Evolutionary conservation across 2,888 invertebrate genomes (phyloP).

Genomic region (Epistrophe grossulariae): DNA sequence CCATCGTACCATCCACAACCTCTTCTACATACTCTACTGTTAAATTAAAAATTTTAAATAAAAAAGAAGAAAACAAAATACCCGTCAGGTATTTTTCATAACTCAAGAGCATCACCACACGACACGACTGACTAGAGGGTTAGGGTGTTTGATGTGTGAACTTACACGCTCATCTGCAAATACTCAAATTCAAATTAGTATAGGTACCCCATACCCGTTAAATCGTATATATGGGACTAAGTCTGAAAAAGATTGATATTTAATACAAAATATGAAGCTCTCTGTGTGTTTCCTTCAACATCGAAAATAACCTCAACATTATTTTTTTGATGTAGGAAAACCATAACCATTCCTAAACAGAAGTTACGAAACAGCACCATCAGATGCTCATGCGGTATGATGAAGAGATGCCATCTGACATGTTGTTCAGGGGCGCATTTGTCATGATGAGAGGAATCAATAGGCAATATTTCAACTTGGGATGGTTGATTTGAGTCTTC

Average conservation of each 20-base stretch:
- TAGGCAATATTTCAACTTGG: not conserved
- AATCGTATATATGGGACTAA: not conserved
- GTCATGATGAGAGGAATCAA: not conserved
- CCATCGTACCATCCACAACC: not conserved
- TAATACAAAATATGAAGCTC: conserved; percentile 17
- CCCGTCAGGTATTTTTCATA: conserved; percentile 59
- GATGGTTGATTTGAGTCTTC: too few species aligned
- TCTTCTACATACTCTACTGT: not conserved
- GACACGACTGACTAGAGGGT: not conserved
- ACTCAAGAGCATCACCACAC: conserved; percentile 31
- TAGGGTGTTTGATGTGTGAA: conserved; percentile 46
- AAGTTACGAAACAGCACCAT: conserved; percentile 64
- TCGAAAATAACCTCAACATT: conserved; percentile 32
- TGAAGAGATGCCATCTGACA: conserved; percentile 13
- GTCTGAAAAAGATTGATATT: conserved; percentile 52
- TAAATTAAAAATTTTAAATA: not conserved
- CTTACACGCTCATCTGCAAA: conserved; percentile 61
- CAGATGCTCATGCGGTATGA: conserved; percentile 19
- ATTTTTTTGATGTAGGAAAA: conserved; percentile 1
- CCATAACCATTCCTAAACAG: conserved; percentile 38
- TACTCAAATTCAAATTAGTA: conserved; percentile 71
- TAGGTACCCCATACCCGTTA: conserved; percentile 1
- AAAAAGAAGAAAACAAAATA: conserved; percentile 7
- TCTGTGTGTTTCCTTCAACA: not conserved
- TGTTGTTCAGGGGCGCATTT: not conserved